Base-by-base conservation (phyloP, 2,113 vertebrate genomes). In the Nicator chloris region DNA sequence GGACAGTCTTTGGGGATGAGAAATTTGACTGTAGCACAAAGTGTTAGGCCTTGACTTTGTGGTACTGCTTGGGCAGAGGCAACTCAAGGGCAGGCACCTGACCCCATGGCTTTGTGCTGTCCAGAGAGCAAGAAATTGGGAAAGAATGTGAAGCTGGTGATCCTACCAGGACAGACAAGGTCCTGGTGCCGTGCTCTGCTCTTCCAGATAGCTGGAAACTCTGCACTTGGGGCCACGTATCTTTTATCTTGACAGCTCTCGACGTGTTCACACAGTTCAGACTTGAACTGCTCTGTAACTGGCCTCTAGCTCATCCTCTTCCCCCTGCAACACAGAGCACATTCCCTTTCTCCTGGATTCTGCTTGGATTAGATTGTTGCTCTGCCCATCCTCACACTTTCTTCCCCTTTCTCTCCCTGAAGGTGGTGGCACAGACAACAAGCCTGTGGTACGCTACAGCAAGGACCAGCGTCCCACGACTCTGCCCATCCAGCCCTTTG, bases 401-500 rank as follows among this genome's bases (percentile, higher is more conserved):
- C 19, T 86, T 49, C 45, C 60, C 50, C 11, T 92, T 93, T 93
- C 79, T 96, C 66, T 96, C 82, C 93, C 64, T 39, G 1, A 97
- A 99, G 99, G 98, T 77, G 97, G 97, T 50, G 98, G 98, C 35
- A 96, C 98, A 12, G 99, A 99, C 44, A 96, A 96, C 92, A 97
- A 96, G 40, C 97, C 98, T 0, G 96, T 99, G 92, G 98, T 99
- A 66, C 99, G 99, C 90, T 99, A 99, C 98, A 99, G 98, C 96
- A 99, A 99, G 96, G 99, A 99, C 93, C 99, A 99, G 97, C 98
- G 99, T 39, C 99, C 99, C 49, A 99, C 99, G 4, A 98, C 98
- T 13, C 98, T 99, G 93, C 99, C 99, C 91, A 99, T 99, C 97
- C 99, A 99, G 97, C 99, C 99, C 54, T 99, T 99, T 92, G 99